Conservation (phyloP, 2,113 vertebrate species). For the Pheucticus melanocephalus region DNA sequence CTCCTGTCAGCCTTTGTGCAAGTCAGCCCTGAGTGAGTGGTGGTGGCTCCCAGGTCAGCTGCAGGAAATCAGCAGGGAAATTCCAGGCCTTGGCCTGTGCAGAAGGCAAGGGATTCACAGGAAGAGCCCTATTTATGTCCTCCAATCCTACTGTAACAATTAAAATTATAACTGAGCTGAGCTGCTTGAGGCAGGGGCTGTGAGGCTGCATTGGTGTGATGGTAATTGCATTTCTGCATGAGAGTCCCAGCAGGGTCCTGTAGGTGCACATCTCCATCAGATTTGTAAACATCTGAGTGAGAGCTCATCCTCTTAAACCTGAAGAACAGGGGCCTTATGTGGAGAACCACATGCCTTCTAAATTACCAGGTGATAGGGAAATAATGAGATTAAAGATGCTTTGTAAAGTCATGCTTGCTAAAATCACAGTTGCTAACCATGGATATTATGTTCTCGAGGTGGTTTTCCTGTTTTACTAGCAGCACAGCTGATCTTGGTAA, state of each 20-base stretch:
- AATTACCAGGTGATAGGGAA: neutral
- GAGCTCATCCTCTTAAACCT: neutral
- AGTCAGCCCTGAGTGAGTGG: accelerated
- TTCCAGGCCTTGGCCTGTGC: neutral
- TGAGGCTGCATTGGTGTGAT: neutral
- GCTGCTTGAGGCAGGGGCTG: neutral
- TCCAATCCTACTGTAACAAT: neutral
- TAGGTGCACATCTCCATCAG: neutral
- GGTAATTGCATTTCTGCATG: neutral
- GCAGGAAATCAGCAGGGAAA: neutral
- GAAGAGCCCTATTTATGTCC: neutral
- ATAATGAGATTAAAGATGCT: neutral
- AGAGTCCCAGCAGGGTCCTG: neutral
- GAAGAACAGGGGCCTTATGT: neutral
- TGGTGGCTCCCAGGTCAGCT: neutral
- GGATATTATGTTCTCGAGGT: neutral
- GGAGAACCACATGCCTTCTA: neutral
- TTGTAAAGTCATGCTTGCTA: neutral
- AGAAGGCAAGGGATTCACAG: neutral
- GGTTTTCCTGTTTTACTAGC: neutral
- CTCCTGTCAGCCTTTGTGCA: neutral
- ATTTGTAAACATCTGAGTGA: neutral
- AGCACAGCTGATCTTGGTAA: neutral
- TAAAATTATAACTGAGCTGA: neutral
- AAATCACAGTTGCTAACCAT: neutral